These are phyloP conservation scores for Pithys albifrons DNA, from an alignment of 2,113 vertebrate species.

Conservation along the genomic window DNA sequence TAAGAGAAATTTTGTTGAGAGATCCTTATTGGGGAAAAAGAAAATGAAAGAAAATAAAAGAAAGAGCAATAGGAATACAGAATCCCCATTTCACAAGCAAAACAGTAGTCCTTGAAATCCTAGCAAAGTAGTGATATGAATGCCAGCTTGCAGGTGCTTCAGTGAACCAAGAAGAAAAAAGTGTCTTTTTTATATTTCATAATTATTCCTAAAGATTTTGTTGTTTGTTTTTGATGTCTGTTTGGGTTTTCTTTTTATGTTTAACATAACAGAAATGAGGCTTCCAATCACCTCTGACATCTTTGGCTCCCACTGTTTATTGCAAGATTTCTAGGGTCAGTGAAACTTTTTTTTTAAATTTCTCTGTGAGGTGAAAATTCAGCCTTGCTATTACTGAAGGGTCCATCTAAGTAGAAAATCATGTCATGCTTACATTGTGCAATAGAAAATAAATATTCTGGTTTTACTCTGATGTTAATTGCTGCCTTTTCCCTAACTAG, in stretches of 20 bases:
- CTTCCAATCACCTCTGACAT: neutral
- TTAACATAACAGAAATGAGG: neutral
- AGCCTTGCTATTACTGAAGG: constrained; percentile 13
- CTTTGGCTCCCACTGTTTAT: neutral
- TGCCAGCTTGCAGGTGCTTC: neutral
- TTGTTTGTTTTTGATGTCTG: too few species aligned
- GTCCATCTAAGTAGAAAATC: constrained; percentile 38
- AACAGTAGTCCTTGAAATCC: neutral
- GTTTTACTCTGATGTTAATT: constrained; percentile 71
- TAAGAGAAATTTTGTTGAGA: neutral
- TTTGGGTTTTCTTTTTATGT: neutral
- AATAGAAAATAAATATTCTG: constrained; percentile 64
- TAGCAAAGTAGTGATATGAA: neutral
- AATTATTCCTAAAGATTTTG: neutral
- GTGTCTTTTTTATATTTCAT: neutral
- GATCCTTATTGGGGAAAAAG: neutral
- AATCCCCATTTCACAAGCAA: neutral
- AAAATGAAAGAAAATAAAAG: neutral
- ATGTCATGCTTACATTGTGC: constrained; percentile 42
- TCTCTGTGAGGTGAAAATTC: neutral
- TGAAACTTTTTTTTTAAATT: neutral
- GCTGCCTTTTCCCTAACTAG: constrained; percentile 60
- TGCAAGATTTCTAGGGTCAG: neutral
- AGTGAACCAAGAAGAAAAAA: neutral
- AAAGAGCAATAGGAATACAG: neutral